A percentile compares a stretch with the other conserved stretches of the same genome.
These are phyloP conservation scores for Heteropelma amictum DNA, from an alignment of 2,888 invertebrate genomes.

Conservation along the genomic window DNA sequence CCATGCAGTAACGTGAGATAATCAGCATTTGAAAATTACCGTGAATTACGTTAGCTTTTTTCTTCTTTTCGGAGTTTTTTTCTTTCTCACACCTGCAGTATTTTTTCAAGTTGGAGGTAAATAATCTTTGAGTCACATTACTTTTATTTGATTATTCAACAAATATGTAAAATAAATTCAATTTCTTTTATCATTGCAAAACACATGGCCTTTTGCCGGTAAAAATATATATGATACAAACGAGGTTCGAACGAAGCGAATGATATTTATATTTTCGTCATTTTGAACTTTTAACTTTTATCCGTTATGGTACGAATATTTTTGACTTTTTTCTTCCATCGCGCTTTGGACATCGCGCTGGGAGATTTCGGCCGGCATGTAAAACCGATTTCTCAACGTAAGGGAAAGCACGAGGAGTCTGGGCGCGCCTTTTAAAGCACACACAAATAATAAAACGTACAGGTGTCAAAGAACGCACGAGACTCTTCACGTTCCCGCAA, in stretches of 20 bases:
- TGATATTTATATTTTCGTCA: background rate
- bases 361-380: constrained; percentile 1
- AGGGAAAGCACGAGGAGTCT: constrained; percentile 29
- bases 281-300: constrained; percentile 38
- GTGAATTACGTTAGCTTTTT: no score
- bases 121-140: no score
- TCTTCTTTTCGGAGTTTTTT: constrained; percentile 2
- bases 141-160: no score
- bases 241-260: background rate
- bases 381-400: constrained; percentile 47
- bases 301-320: constrained; percentile 5
- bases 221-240: no score
- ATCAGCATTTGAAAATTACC: background rate
- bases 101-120: background rate
- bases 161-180: no score
- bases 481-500: background rate
- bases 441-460: constrained; percentile 23
- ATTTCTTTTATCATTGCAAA: no score
- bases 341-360: background rate
- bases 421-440: constrained; percentile 33
- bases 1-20: background rate
- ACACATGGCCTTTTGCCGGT: no score
- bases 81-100: background rate
- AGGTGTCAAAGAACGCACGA: constrained; percentile 12
- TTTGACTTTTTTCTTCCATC: background rate